phyloP scores from a whole-genome alignment of 2,888 invertebrate species.

The Nezara viridula region DNA sequence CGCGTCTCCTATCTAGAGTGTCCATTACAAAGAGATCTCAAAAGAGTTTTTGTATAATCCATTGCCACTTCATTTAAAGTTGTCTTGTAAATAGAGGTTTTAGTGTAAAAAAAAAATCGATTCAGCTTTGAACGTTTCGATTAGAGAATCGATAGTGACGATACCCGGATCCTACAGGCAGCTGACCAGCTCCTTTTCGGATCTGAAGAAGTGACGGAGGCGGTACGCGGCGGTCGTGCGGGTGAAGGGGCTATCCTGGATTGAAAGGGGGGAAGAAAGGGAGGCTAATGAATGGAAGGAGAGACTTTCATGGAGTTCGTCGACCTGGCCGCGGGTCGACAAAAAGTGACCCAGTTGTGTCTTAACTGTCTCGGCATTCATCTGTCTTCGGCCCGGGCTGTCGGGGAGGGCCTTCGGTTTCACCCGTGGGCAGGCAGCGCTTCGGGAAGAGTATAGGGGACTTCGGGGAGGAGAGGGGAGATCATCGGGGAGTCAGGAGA shows the following conservation, averaged over 20 bases:
- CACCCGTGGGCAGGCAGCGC: no score
- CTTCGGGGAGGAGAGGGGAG: no score
- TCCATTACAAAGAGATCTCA: no score
- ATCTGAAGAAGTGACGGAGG: neutral
- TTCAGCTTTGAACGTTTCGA: no score
- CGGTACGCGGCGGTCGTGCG: neutral
- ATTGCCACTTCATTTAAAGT: no score
- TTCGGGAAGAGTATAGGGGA: no score
- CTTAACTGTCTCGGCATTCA: neutral
- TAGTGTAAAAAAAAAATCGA: no score
- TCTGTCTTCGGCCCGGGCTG: neutral
- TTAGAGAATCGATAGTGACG: no score
- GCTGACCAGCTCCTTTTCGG: neutral
- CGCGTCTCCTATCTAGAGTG: no score
- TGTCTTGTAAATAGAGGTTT: no score
- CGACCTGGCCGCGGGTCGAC: constrained; percentile 7
- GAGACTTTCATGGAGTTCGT: constrained; percentile 13
- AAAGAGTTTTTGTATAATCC: no score
- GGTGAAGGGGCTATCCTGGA: constrained; percentile 30
- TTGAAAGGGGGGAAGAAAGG: neutral
- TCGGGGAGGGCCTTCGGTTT: neutral
- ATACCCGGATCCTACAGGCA: no score
- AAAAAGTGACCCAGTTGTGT: constrained; percentile 40
- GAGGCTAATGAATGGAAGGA: constrained; percentile 25
- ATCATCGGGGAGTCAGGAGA: neutral